Evolutionary conservation across 2,888 invertebrate species (phyloP).

Genomic region (Adelphocoris suturalis): DNA sequence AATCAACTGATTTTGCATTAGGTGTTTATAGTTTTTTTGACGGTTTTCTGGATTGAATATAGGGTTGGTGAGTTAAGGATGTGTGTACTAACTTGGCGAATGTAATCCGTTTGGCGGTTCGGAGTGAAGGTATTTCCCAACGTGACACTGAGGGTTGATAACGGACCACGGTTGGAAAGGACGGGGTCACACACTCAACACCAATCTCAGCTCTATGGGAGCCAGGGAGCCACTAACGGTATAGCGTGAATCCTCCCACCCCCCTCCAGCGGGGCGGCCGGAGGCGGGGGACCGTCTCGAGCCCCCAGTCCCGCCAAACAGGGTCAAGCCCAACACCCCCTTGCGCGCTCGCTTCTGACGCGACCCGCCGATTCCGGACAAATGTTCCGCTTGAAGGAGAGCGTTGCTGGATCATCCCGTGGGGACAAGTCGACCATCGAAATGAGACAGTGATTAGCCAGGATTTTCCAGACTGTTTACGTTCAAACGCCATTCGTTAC

Average conservation of each 20-base stretch:
- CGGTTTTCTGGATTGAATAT: too few relatives aligned
- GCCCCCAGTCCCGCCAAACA: slow-evolving; percentile 25
- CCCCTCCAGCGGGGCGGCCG: neutral
- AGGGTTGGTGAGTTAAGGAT: too few relatives aligned
- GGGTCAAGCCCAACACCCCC: slow-evolving; percentile 21
- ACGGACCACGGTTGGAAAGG: slow-evolving; percentile 3
- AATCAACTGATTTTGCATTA: too few relatives aligned
- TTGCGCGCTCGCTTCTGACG: neutral
- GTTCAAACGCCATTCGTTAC: too few relatives aligned
- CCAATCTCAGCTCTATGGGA: slow-evolving; percentile 61
- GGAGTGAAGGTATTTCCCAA: slow-evolving; percentile 27
- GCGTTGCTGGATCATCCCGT: neutral
- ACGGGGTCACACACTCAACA: slow-evolving; percentile 52
- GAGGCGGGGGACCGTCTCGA: neutral
- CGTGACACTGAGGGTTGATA: slow-evolving; percentile 26
- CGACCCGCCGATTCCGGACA: neutral
- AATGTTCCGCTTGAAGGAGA: neutral
- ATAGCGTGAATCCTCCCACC: slow-evolving; percentile 41
- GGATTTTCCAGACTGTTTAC: too few relatives aligned
- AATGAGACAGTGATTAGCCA: too few relatives aligned
- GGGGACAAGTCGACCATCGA: too few relatives aligned
- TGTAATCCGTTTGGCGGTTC: slow-evolving; percentile 46
- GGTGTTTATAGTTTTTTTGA: too few relatives aligned
- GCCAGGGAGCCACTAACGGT: slow-evolving; percentile 66
- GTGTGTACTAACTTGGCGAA: slow-evolving; percentile 27